Evolutionary conservation across 2,797 vertebrate genomes (phyloP), one percentile per base, ranked within the genome.

Genomic region (Anolis apletophallus): DNA sequence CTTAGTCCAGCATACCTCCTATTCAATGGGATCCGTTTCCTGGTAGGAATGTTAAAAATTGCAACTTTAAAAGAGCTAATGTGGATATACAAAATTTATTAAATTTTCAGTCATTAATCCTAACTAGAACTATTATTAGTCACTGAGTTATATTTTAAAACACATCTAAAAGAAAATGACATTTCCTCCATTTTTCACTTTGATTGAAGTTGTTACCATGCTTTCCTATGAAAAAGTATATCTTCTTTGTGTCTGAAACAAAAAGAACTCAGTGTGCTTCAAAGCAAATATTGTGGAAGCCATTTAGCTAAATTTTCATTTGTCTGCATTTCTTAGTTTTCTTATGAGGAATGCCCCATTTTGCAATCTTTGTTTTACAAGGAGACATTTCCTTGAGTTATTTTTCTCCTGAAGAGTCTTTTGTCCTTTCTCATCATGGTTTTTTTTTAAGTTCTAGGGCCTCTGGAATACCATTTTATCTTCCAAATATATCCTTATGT

Each of bases 291-390:
- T 54, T 74, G 10, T 46, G 46, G 61, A 67, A 82, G 1, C 50
- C 14, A 50, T 79, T 80, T n/a, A 52, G 83, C 69, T 68, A 54
- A 75, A n/a, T 80, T 69, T 52, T 80, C 36, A 52, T 64, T 26
- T 83, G 36, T 32, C 13, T 71, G n/a, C 59, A 34, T 71, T 74
- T 68, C 14, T 59, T 46, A 12, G 19, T 73, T 85, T 54, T 78
- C 40, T 79, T 61, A 64, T 40, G 32, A 14, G 7, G 0, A 78
- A 32, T 46, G 13, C 14, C 17, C 13, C 29, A 50, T 50, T 29
- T 73, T 72, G 67, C 81, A 64, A 16, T 73, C 74, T 78, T 46
- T 72, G 14, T 16, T 72, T 23, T 86, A 40, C 21, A 26, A n/a
- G 36, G 55, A 61, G 64, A 72, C 2, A 78, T 9, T 85, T n/a